Evolutionary conservation across 2,797 vertebrate species (phyloP), one percentile per base, ranked within the genome.

Genomic region (Scleropages formosus): DNA sequence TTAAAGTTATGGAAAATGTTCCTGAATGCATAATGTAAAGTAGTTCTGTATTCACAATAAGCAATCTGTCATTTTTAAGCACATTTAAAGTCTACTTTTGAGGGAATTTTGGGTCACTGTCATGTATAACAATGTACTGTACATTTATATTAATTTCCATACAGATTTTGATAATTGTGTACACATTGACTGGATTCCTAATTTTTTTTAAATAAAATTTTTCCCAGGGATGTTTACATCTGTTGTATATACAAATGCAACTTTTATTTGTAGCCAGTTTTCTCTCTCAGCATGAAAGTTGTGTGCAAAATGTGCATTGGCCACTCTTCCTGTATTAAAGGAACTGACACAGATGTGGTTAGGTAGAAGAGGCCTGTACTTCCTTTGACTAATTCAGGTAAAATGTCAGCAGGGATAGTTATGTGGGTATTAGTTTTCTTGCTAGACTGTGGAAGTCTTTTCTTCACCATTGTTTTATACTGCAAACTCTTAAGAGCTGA

Each of bases 131-230:
- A 76, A 89, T 91, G 91, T 92, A 90, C 87, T 92, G 89, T 93
- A 92, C 86, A 92, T 91, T 92, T 92, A 92, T 81, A 82, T 81
- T 89, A 51, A 89, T 87, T 91, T 91, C 84, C 84, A 84, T 90
- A 90, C 84, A 84, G 90, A 90, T 92, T 93, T 93, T 93, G 90
- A 90, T 90, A 93, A 90, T 88, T 87, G 87, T 91, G 88, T 88
- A 88, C 90, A 85, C 83, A 87, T 88, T 83, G 85, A 92, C 90
- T 90, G 90, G 90, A 93, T 89, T 83, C 84, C 91, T 89, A 80
- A 87, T 90, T 91, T 93, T 89, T 93, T 94, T 89, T 93, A 91
- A 94, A 93, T 93, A 93, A 94, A 84, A 85, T 82, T 87, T 92
- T 91, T 87, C 87, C 85, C 87, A 87, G 31, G 49, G 69, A 88